phyloP scores from a whole-genome alignment of 2,888 invertebrate species.

The Ephialtes manifestator region DNA sequence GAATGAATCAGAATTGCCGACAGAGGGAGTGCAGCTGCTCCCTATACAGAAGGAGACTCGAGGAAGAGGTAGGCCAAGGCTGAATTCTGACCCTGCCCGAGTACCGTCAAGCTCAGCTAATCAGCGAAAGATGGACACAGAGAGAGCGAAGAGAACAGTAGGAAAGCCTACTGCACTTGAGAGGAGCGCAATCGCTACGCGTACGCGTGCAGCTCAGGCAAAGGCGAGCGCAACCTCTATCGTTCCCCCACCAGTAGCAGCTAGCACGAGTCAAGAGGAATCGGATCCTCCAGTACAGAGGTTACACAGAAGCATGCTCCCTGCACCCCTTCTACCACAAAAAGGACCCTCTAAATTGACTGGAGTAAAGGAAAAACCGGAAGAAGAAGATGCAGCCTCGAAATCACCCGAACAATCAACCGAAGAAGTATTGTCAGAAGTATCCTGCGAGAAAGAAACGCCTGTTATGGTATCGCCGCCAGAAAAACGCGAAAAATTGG shows the following conservation, averaged over 20 bases:
- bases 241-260: not conserved
- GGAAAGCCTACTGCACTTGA: no score
- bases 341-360: not conserved
- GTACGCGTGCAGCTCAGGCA: not conserved
- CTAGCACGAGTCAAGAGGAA: not conserved
- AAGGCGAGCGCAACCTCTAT: not conserved
- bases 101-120: no score
- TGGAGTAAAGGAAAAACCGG: not conserved
- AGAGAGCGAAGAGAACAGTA: no score
- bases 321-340: not conserved
- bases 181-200: not conserved
- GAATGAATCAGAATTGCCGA: no score
- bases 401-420: not conserved
- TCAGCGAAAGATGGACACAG: no score
- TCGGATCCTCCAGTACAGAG: slow-evolving; percentile 30
- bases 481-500: not conserved
- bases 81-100: no score
- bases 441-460: not conserved
- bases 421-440: not conserved
- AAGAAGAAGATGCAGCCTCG: not conserved
- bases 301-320: slow-evolving; percentile 21
- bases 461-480: not conserved
- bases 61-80: no score
- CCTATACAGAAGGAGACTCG: no score
- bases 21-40: no score